phyloP scores from a whole-genome alignment of 2,113 vertebrate genomes.

The Hippocampus comes region DNA sequence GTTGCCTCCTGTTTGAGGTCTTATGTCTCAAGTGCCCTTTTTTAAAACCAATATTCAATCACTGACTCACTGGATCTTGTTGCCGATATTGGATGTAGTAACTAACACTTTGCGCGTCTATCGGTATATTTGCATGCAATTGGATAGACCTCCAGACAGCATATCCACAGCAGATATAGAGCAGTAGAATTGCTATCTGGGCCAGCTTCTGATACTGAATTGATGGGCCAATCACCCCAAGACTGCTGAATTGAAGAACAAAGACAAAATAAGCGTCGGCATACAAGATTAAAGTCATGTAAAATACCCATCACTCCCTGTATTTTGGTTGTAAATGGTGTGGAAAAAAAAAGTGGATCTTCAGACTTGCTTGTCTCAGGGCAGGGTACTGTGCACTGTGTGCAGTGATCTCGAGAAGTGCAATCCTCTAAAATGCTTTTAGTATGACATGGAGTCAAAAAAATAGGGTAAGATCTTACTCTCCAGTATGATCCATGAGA shows the following conservation, averaged over 20 bases:
- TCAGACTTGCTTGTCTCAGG: background rate
- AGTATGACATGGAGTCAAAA: background rate
- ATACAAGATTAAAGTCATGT: slow-evolving; percentile 35
- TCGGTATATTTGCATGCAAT: slow-evolving; percentile 14
- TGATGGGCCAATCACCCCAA: slow-evolving; percentile 66
- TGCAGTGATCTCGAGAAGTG: background rate
- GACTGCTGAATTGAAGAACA: slow-evolving; percentile 66
- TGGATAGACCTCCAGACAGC: slow-evolving; percentile 59
- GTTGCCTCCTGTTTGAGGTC: too few species aligned
- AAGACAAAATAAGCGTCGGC: slow-evolving; percentile 55
- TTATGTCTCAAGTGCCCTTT: too few species aligned
- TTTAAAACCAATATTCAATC: too few species aligned
- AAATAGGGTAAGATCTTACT: background rate
- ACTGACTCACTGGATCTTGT: too few species aligned
- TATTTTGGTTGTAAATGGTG: slow-evolving; percentile 26
- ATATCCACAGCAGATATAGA: slow-evolving; percentile 67
- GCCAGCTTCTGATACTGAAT: slow-evolving; percentile 65
- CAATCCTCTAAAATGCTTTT: background rate
- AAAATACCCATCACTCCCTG: slow-evolving; percentile 19
- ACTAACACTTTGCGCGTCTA: too few species aligned
- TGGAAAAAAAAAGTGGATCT: slow-evolving; percentile 11
- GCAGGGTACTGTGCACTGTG: background rate
- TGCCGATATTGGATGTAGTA: too few species aligned
- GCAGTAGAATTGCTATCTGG: slow-evolving; percentile 63
- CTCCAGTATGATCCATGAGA: background rate